phyloP scores from a whole-genome alignment of 2,797 vertebrate genomes.

The Synaphobranchus kaupii region DNA sequence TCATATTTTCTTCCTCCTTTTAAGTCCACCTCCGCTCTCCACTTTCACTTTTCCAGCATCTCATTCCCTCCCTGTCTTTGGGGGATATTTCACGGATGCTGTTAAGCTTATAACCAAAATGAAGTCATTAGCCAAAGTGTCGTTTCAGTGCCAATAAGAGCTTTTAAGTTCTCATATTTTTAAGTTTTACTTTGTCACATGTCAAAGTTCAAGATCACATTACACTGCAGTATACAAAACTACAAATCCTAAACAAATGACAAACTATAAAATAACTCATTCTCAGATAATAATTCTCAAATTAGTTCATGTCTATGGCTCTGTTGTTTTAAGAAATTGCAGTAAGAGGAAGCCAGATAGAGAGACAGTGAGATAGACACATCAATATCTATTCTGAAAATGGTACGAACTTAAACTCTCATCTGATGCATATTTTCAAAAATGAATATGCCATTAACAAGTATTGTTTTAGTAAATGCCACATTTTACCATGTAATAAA shows the following conservation, averaged over 20 bases:
- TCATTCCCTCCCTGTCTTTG: not conserved
- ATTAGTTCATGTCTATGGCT: too few species aligned
- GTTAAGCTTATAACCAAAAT: not conserved
- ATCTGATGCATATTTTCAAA: too few species aligned
- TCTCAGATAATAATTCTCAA: not conserved
- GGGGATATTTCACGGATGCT: not conserved
- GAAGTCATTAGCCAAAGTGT: not conserved
- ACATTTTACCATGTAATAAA: not conserved
- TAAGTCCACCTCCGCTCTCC: slow-evolving; percentile 7
- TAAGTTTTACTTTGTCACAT: not conserved
- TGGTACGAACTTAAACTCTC: too few species aligned
- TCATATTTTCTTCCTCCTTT: not conserved
- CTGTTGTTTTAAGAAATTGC: too few species aligned
- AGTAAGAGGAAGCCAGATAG: too few species aligned
- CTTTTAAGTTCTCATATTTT: not conserved
- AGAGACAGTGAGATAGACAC: too few species aligned
- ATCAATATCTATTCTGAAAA: too few species aligned
- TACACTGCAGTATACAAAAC: not conserved
- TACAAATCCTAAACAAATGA: not conserved
- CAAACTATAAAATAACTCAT: not conserved
- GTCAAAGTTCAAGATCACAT: not conserved
- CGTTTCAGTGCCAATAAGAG: not conserved
- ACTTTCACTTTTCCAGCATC: slow-evolving; percentile 16
- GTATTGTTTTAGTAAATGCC: not conserved
- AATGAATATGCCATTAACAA: not conserved